phyloP scores from a whole-genome alignment of 2,888 invertebrate species.

The Drosophila longiperda region DNA sequence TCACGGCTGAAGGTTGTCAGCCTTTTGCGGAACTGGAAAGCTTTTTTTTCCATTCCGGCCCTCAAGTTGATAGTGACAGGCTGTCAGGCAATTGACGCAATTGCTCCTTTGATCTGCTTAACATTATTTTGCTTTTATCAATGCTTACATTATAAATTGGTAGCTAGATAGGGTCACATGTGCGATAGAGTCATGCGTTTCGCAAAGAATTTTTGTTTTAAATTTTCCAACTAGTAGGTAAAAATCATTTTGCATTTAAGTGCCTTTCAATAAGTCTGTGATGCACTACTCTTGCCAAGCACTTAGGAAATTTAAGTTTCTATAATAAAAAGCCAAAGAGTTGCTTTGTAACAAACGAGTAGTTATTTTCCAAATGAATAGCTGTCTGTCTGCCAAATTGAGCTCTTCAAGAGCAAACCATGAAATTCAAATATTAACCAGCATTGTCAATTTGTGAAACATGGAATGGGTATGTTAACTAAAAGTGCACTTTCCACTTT shows the following conservation, averaged over 20 bases:
- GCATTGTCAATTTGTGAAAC: background rate
- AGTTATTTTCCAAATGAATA: background rate
- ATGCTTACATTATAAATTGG: background rate
- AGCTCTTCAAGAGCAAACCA: background rate
- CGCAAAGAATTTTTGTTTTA: background rate
- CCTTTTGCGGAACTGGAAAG: constrained; percentile 27
- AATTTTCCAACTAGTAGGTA: background rate
- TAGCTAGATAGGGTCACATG: background rate
- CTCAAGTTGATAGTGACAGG: constrained; percentile 1
- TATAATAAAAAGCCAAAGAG: background rate
- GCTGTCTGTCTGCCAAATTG: background rate
- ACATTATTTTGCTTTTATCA: constrained; percentile 25
- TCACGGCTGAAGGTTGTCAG: constrained; percentile 23
- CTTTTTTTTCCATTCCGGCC: constrained; percentile 30
- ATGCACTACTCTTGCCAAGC: background rate
- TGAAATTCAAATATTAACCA: background rate
- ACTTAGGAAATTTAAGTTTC: background rate
- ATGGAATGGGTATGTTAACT: background rate
- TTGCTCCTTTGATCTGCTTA: constrained; percentile 67
- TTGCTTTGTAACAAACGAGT: background rate
- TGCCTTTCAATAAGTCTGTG: background rate
- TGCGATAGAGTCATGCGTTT: background rate
- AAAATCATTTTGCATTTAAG: background rate
- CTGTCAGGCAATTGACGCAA: constrained; percentile 49
- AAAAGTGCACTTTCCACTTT: background rate